These are phyloP conservation scores for Danio choprae DNA, from an alignment of 2,797 vertebrate genomes.

Conservation along the genomic window DNA sequence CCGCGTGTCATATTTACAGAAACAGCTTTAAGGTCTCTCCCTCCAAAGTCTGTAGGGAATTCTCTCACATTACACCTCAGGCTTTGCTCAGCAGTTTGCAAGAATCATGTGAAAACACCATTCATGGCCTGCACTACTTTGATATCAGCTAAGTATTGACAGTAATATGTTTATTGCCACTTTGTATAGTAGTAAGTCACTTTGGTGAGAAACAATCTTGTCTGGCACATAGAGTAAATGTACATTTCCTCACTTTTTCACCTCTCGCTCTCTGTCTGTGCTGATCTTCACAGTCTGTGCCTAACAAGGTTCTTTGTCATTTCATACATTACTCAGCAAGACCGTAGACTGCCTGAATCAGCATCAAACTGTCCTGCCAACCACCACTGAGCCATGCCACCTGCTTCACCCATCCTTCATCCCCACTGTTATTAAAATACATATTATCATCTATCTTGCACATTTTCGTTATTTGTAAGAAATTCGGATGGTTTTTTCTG, in stretches of 20 bases:
- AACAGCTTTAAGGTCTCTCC: conserved; percentile 9
- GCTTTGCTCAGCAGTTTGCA: neutral
- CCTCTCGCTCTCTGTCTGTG: conserved; percentile 1
- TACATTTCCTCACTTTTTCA: conserved; percentile 5
- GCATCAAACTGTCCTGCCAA: conserved; percentile 48
- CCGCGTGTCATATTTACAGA: conserved; percentile 9
- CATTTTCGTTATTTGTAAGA: neutral
- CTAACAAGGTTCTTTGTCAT: conserved; percentile 33
- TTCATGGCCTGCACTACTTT: neutral
- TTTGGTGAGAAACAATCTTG: neutral
- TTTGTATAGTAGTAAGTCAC: neutral
- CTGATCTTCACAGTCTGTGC: conserved; percentile 7
- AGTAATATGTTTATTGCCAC: neutral
- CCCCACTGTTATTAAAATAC: conserved; percentile 1
- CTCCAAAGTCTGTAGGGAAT: neutral
- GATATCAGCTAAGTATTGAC: neutral
- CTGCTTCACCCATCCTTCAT: conserved; percentile 46
- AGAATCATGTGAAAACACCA: conserved; percentile 2
- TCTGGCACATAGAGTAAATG: neutral
- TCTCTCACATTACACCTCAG: neutral
- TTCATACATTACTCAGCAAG: conserved; percentile 54
- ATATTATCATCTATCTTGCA: neutral
- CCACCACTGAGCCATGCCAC: conserved; percentile 43
- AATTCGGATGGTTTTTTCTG: neutral
- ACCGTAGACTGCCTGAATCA: conserved; percentile 47